Base-by-base conservation (phyloP, 2,113 vertebrate species). In the Syngnathus typhle region DNA sequence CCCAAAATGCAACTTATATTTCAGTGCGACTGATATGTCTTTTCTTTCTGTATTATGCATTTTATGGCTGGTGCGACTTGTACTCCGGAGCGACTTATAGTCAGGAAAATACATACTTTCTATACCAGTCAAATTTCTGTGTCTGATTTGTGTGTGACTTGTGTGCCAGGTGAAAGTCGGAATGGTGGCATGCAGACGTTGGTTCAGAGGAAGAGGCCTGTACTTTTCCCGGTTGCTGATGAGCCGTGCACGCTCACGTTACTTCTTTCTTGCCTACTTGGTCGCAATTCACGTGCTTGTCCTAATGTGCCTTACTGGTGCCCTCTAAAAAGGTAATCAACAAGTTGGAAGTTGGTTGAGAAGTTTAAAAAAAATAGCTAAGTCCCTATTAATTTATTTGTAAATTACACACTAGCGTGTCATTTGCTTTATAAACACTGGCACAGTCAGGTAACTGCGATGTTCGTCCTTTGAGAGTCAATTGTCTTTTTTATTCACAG, bases 221-320 rank as follows among this genome's bases (percentile, higher is more conserved):
- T 94, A 93, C 88, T 94, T 93, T 80, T 93, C 94, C 56, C 91
- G 92, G 79, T 82, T 95, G 83, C 81, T 96, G 87, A 93, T 91
- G 0, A 86, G 92, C 44, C 88, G 93, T 56, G 88, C 89, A 10
- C 93, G 93, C 70, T 92, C 93, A 11, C 92, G 94, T 37, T 93
- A 93, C 76, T 67, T 95, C 10, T 94, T 96, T 85, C 86, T 96
- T 75, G 82, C 79, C 0, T 96, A 96, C 88, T 77, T 95, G 69
- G 43, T 95, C 21, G 78, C 86, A 0, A 60, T 96, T 0, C 95
- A 96, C 71, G 72, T 94, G 63, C 19, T 94, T 0, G 74, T 95
- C 21, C 71, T 95, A 27, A 82, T 95, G 88, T 95, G 94, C 87
- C 90, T 95, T 75, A 71, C 85, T 0, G 93, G 94, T 0, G 81